phyloP scores from a whole-genome alignment of 2,888 invertebrate species.

The Auanema freiburgensis region DNA sequence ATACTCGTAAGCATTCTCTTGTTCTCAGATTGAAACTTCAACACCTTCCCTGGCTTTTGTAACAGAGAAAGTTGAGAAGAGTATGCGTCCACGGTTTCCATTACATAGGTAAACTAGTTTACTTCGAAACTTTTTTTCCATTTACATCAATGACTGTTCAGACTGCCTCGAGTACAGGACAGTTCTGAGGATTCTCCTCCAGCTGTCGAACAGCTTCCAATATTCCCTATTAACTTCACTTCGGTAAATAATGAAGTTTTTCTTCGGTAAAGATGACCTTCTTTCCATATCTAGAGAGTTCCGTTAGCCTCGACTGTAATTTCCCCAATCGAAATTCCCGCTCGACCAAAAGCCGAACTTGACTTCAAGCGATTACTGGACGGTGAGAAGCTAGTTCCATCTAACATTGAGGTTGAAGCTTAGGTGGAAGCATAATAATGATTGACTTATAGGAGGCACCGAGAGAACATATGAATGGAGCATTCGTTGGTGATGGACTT shows the following conservation, averaged over 20 bases:
- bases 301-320: not conserved
- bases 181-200: conserved; percentile 14
- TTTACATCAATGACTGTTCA: too few relatives aligned
- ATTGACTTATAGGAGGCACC: too few relatives aligned
- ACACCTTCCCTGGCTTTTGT: too few relatives aligned
- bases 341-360: conserved; percentile 35
- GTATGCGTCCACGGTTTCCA: too few relatives aligned
- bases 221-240: conserved; percentile 5
- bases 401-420: too few relatives aligned
- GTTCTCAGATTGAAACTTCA: not conserved
- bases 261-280: not conserved
- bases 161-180: not conserved
- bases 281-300: not conserved
- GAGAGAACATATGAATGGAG: too few relatives aligned
- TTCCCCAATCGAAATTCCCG: conserved; percentile 32
- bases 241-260: not conserved
- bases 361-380: conserved; percentile 19
- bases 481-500: too few relatives aligned
- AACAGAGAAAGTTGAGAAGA: too few relatives aligned
- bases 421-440: not conserved
- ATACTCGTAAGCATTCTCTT: not conserved
- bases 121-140: too few relatives aligned
- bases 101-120: too few relatives aligned
- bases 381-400: conserved; percentile 9
- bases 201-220: conserved; percentile 17